These are phyloP conservation scores for Hippocampus barbouri DNA, from an alignment of 2,113 vertebrate genomes.

Conservation along the genomic window DNA sequence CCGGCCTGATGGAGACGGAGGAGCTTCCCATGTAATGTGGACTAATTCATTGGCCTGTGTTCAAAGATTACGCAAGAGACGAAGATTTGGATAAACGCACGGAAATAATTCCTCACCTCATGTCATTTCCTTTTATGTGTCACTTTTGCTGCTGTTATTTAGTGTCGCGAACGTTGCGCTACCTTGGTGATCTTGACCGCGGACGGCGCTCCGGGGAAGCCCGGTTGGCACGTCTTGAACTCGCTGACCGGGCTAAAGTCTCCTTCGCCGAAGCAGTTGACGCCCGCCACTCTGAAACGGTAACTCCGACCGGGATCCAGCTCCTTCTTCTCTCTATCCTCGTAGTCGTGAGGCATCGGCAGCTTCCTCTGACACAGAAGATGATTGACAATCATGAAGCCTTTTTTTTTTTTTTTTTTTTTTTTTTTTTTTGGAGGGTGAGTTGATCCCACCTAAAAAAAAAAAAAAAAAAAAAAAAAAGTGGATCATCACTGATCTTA, in stretches of 20 bases:
- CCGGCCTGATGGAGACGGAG: constrained; percentile 87
- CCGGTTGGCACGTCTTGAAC: constrained; percentile 95
- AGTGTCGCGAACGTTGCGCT: background rate
- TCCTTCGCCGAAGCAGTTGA: constrained; percentile 87
- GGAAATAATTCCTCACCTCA: background rate
- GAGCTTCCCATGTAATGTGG: constrained; percentile 95
- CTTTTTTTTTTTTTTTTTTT: too few species aligned
- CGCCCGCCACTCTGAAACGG: constrained; percentile 89
- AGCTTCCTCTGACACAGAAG: constrained; percentile 67
- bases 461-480: background rate
- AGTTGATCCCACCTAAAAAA: background rate
- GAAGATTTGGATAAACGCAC: too few species aligned
- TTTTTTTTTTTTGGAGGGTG: background rate
- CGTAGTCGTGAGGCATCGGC: constrained; percentile 77
- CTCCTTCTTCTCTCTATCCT: constrained; percentile 80
- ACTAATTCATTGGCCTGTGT: constrained; percentile 84
- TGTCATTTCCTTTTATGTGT: background rate
- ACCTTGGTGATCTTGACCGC: constrained; percentile 96
- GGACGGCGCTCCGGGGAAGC: constrained; percentile 95
- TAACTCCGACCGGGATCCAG: constrained; percentile 86
- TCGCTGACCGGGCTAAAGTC: constrained; percentile 89
- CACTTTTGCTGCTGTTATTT: background rate
- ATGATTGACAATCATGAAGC: background rate
- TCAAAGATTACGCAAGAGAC: background rate
- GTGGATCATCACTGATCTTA: background rate